phyloP scores from a whole-genome alignment of 2,888 invertebrate genomes.

The Patella depressa region DNA sequence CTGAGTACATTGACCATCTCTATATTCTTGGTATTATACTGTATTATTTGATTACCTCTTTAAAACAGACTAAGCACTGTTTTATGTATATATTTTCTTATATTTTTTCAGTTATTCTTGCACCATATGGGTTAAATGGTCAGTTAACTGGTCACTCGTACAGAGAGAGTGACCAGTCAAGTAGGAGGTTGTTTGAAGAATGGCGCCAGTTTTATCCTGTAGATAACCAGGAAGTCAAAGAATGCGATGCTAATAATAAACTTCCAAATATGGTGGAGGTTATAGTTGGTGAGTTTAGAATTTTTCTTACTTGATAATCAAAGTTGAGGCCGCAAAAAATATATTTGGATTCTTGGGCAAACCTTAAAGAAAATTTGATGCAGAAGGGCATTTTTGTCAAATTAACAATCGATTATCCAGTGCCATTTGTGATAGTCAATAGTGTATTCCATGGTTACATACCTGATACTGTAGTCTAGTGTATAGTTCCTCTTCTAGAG shows the following conservation, averaged over 20 bases:
- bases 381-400: no score
- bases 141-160: slow-evolving; percentile 89
- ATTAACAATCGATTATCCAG: no score
- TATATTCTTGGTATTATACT: no score
- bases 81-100: background rate
- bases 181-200: slow-evolving; percentile 87
- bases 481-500: no score
- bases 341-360: no score
- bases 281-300: slow-evolving; percentile 71
- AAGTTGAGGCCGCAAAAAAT: no score
- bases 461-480: no score
- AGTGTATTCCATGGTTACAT: no score
- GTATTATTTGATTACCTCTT: no score
- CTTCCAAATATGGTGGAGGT: slow-evolving; percentile 78
- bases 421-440: no score
- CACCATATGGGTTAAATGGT: slow-evolving; percentile 94
- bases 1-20: no score
- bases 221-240: slow-evolving; percentile 16
- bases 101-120: slow-evolving; percentile 84
- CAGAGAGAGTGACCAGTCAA: slow-evolving; percentile 74
- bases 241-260: slow-evolving; percentile 29
- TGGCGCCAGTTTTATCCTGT: slow-evolving; percentile 87
- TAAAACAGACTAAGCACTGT: background rate
- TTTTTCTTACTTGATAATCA: background rate
- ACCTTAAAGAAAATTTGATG: no score